These are phyloP conservation scores for Glossophaga mutica DNA, from an alignment of 2,797 vertebrate genomes.

Conservation along the genomic window DNA sequence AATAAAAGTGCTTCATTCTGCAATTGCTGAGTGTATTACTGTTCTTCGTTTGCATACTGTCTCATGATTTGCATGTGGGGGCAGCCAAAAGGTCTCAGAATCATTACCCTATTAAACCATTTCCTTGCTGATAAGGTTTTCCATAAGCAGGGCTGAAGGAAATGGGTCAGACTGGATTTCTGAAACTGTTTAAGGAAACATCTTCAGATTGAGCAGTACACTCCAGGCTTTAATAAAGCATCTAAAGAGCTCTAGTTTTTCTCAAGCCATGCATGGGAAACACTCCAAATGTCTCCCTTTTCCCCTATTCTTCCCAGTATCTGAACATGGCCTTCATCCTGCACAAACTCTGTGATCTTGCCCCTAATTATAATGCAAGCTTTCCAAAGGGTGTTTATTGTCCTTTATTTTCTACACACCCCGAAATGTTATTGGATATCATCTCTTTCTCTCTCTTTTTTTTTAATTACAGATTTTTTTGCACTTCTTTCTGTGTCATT, in stretches of 20 bases:
- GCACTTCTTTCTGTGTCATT: background rate
- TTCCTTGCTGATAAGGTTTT: slow-evolving; percentile 57
- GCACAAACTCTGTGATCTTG: background rate
- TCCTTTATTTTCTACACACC: background rate
- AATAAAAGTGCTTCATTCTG: background rate
- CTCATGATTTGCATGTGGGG: background rate
- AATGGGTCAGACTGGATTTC: slow-evolving; percentile 49
- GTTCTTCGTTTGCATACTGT: slow-evolving; percentile 36
- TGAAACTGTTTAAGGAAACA: slow-evolving; percentile 46
- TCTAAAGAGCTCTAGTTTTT: slow-evolving; percentile 14
- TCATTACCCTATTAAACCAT: slow-evolving; percentile 53
- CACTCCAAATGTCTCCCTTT: background rate
- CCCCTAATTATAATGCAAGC: background rate
- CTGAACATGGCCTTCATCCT: background rate
- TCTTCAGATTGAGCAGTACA: slow-evolving; percentile 39
- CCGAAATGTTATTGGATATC: background rate
- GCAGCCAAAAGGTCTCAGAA: slow-evolving; percentile 55
- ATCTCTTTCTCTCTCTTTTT: background rate
- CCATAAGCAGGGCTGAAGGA: slow-evolving; percentile 23
- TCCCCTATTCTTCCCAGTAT: background rate
- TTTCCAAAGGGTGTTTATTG: background rate
- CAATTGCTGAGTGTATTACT: background rate
- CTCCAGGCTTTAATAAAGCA: slow-evolving; percentile 13
- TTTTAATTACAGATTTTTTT: background rate
- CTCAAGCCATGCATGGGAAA: background rate